A percentile compares a stretch with the other conserved stretches of the same genome.
phyloP scores from a whole-genome alignment of 2,888 invertebrate species.

The Celastrina argiolus region DNA sequence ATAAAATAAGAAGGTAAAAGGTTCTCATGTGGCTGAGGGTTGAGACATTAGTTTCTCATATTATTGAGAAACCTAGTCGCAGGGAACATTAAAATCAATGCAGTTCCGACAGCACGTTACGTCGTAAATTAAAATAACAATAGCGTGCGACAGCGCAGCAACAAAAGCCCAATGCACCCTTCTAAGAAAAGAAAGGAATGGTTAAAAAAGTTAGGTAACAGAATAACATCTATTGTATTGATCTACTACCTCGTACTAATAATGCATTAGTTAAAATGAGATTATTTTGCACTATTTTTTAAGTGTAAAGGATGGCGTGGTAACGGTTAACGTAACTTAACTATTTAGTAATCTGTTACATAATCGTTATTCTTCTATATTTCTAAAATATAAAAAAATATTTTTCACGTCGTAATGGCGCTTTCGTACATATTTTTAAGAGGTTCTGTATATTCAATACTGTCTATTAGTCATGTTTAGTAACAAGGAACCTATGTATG shows the following conservation, averaged over 20 bases:
- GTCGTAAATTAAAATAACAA: slow-evolving; percentile 12
- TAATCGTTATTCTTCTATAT: too few species aligned
- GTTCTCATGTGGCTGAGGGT: background rate
- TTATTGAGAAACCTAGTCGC: background rate
- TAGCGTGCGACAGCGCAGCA: background rate
- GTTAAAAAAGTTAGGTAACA: slow-evolving; percentile 10
- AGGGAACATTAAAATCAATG: too few species aligned
- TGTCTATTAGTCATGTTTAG: too few species aligned
- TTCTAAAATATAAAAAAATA: too few species aligned
- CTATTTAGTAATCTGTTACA: too few species aligned
- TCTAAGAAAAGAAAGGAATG: slow-evolving; percentile 10
- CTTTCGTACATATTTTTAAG: too few species aligned
- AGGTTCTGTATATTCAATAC: too few species aligned
- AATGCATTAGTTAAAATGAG: background rate
- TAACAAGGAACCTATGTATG: too few species aligned
- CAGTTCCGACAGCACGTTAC: background rate
- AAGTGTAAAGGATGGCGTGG: background rate
- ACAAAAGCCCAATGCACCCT: slow-evolving; percentile 17
- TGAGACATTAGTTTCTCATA: background rate
- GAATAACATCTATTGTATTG: background rate
- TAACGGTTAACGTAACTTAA: too few species aligned
- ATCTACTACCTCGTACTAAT: background rate
- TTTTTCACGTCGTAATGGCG: too few species aligned
- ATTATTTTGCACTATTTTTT: background rate
- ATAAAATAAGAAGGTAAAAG: too few species aligned